Evolutionary conservation across 1,140 invertebrate genomes (phyloP).

Genomic region (Drosophila murphyi): DNA sequence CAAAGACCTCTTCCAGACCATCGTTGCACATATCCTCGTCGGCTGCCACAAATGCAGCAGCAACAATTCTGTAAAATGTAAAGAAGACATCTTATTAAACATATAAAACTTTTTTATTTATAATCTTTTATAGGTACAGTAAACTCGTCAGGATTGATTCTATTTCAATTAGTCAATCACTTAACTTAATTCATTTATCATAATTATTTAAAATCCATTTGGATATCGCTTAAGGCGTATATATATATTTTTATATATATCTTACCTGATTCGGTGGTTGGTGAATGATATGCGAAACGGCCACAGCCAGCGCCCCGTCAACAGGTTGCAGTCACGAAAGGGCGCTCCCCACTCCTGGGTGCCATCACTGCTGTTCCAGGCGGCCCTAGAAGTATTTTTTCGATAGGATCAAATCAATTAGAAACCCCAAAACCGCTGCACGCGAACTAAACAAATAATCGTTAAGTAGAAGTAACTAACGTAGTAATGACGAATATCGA

Average conservation of each 20-base stretch:
- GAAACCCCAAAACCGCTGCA: constrained; percentile 10
- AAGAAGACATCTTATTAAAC: background rate
- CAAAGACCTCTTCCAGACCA: constrained; percentile 83
- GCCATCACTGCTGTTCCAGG: constrained; percentile 83
- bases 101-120: background rate
- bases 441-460: constrained; percentile 16
- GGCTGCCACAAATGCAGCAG: constrained; percentile 83
- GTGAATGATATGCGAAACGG: constrained; percentile 83
- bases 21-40: constrained; percentile 84
- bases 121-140: background rate
- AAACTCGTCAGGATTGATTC: too few relatives aligned
- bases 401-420: constrained; percentile 41
- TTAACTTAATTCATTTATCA: background rate
- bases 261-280: constrained; percentile 79
- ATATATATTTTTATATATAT: background rate
- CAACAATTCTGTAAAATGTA: constrained; percentile 73
- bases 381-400: constrained; percentile 52
- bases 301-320: constrained; percentile 82
- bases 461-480: background rate
- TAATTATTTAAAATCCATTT: too few relatives aligned
- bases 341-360: constrained; percentile 83
- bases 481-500: background rate
- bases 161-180: background rate
- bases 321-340: constrained; percentile 83
- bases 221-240: too few relatives aligned